phyloP scores from a whole-genome alignment of 2,797 vertebrate species.

The Lutjanus campechanus region DNA sequence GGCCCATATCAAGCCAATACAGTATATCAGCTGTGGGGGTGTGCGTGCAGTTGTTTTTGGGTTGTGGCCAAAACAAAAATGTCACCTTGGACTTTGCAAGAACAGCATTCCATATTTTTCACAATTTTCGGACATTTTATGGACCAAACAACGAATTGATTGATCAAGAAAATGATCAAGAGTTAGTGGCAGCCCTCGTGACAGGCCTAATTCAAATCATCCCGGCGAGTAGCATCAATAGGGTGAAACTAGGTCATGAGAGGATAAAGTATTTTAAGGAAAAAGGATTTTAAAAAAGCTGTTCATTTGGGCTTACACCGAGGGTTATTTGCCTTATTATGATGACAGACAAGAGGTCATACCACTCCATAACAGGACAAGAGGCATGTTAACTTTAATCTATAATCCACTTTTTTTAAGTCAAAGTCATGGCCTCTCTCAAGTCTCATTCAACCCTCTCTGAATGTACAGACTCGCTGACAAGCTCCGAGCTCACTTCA shows the following conservation, averaged over 20 bases:
- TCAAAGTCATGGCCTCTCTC: constrained; percentile 52
- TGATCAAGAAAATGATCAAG: too few relatives aligned
- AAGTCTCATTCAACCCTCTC: constrained; percentile 40
- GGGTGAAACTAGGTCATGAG: constrained; percentile 37
- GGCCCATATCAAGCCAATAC: too few relatives aligned
- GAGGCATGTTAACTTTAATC: constrained; percentile 36
- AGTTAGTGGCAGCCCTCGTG: too few relatives aligned
- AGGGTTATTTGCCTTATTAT: constrained; percentile 28
- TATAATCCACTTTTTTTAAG: constrained; percentile 31
- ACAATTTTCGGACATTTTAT: too few relatives aligned
- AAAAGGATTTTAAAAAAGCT: constrained; percentile 7
- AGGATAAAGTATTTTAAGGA: constrained; percentile 12
- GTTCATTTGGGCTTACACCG: constrained; percentile 14
- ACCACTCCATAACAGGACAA: constrained; percentile 16
- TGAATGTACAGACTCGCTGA: constrained; percentile 28
- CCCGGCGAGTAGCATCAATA: not conserved
- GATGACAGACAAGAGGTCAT: constrained; percentile 7
- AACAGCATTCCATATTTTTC: too few relatives aligned
- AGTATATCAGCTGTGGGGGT: too few relatives aligned
- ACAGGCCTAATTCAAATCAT: not conserved
- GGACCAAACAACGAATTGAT: too few relatives aligned
- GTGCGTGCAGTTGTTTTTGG: too few relatives aligned
- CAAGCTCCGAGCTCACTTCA: constrained; percentile 42
- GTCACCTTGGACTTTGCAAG: too few relatives aligned
- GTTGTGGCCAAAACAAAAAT: too few relatives aligned